Evolutionary conservation across 2,113 vertebrate species (phyloP).

Genomic region (Mionectes macconnelli): DNA sequence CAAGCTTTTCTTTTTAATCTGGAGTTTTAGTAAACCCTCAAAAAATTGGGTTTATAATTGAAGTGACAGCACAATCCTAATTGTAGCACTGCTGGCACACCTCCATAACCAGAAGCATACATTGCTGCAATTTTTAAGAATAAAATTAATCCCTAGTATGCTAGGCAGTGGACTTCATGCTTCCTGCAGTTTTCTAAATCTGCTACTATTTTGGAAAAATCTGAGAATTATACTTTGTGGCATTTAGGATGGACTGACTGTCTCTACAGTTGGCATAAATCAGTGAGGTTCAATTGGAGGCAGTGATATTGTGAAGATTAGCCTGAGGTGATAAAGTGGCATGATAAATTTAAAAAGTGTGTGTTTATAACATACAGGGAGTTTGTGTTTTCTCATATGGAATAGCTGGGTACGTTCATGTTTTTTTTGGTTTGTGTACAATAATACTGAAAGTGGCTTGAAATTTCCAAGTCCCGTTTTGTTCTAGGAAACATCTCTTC

Average conservation of each 20-base stretch:
- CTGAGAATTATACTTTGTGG: neutral
- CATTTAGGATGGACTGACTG: neutral
- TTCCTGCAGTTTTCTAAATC: neutral
- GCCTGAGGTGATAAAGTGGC: neutral
- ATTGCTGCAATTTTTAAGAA: conserved; percentile 15
- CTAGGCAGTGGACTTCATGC: neutral
- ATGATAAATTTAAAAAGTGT: neutral
- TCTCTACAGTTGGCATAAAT: neutral
- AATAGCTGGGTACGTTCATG: neutral
- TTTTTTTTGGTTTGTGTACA: neutral
- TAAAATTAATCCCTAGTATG: neutral
- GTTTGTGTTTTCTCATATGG: neutral
- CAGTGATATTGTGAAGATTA: neutral
- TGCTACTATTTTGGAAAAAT: neutral
- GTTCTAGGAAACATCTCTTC: neutral
- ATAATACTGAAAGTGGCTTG: neutral
- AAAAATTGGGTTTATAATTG: conserved; percentile 41
- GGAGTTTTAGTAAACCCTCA: conserved; percentile 39
- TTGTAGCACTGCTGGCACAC: conserved; percentile 30
- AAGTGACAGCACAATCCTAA: conserved; percentile 45
- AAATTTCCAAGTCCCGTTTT: neutral
- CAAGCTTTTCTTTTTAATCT: conserved; percentile 52
- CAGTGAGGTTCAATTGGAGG: neutral
- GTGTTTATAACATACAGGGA: neutral
- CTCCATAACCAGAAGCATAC: conserved; percentile 20